Conservation (phyloP, 2,797 vertebrate species). For the Anguilla megastoma region DNA sequence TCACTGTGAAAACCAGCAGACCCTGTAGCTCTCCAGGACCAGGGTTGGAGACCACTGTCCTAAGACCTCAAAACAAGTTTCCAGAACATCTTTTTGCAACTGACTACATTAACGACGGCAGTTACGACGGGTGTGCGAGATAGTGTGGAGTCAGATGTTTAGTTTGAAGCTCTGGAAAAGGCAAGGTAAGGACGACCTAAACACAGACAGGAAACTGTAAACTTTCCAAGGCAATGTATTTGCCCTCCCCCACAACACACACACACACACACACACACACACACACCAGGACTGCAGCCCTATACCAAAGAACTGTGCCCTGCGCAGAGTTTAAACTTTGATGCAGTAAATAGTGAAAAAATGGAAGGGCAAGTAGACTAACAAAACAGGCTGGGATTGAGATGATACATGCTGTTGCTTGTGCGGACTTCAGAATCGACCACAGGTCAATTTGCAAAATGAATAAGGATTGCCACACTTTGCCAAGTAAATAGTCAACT, state of each 20-base stretch:
- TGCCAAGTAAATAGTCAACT: background rate
- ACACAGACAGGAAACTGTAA: conserved; percentile 43
- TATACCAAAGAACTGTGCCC: no score
- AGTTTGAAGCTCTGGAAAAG: conserved; percentile 78
- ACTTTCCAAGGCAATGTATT: background rate
- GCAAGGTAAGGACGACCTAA: conserved; percentile 86
- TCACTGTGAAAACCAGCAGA: no score
- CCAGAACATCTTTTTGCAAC: no score
- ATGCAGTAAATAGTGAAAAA: background rate
- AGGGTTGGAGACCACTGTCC: no score
- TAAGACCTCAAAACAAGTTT: no score
- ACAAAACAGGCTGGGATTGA: background rate
- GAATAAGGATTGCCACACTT: no score
- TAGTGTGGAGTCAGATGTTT: no score
- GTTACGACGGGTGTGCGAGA: no score
- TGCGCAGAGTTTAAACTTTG: background rate
- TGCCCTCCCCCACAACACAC: no score
- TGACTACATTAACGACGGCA: no score
- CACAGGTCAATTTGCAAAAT: background rate
- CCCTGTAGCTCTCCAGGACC: no score
- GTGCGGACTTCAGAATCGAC: background rate
- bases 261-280: no score
- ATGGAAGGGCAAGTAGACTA: background rate
- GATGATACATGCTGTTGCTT: background rate
- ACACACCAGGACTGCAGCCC: background rate